phyloP scores from a whole-genome alignment of 2,888 invertebrate species.

The Tipula vernalis region DNA sequence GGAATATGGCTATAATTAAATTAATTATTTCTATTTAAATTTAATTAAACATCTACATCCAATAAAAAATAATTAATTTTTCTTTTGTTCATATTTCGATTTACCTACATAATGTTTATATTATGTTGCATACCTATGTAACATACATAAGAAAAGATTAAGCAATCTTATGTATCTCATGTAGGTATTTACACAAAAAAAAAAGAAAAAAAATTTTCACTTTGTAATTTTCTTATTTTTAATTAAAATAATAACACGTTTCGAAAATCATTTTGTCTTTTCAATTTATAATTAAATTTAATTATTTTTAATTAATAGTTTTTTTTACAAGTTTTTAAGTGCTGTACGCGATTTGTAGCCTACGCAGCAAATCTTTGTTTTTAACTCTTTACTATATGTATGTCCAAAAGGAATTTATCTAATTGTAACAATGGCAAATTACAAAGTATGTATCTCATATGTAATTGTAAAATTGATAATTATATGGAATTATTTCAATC shows the following conservation, averaged over 20 bases:
- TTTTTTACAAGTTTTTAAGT: background rate
- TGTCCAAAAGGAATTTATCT: background rate
- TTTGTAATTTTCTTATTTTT: background rate
- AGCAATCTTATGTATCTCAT: background rate
- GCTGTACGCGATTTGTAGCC: no score
- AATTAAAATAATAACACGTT: background rate
- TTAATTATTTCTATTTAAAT: background rate
- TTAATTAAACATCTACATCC: background rate
- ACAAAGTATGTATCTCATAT: background rate
- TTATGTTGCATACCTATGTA: background rate
- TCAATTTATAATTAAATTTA: background rate
- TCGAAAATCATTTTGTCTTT: background rate
- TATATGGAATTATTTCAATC: background rate
- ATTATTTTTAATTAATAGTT: background rate
- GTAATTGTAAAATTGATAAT: background rate
- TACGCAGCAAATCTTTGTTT: background rate
- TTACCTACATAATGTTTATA: background rate
- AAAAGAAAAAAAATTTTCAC: background rate
- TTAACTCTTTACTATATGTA: background rate
- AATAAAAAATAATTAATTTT: background rate
- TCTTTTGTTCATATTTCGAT: background rate
- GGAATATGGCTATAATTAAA: background rate
- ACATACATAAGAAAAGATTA: background rate
- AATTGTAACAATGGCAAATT: background rate
- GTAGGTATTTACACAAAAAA: background rate